Percentiles rank a stretch among this genome's conserved stretches.
phyloP scores from a whole-genome alignment of 1,140 invertebrate species.

The Latrodectus geometricus region DNA sequence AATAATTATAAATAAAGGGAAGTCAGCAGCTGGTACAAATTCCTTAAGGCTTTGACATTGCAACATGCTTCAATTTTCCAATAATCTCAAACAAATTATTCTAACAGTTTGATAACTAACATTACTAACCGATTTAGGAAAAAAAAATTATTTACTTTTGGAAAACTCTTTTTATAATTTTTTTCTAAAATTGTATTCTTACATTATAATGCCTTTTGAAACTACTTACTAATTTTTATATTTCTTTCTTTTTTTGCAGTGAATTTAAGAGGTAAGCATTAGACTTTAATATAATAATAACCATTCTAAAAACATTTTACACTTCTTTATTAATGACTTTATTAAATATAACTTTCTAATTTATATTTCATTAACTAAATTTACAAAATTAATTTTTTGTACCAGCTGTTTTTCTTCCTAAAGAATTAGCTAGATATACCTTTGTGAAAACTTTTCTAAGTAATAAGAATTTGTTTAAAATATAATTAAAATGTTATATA shows the following conservation, averaged over 20 bases:
- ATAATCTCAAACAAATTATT: neutral
- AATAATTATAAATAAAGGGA: neutral
- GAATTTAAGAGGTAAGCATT: constrained; percentile 60
- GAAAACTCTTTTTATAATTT: neutral
- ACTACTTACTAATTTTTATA: constrained; percentile 50
- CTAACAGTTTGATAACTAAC: neutral
- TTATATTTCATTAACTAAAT: no score
- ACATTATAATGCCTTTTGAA: constrained; percentile 41
- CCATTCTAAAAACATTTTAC: neutral
- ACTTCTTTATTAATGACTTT: no score
- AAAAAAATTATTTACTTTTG: neutral
- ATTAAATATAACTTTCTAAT: no score
- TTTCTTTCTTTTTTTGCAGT: constrained; percentile 56
- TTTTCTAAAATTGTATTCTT: neutral
- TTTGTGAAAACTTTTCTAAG: no score
- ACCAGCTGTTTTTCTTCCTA: constrained; percentile 52
- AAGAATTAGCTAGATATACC: neutral
- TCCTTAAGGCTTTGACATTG: neutral
- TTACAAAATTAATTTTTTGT: constrained; percentile 17
- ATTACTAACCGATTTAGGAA: neutral
- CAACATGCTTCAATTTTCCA: neutral
- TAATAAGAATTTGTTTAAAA: no score
- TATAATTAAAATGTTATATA: no score
- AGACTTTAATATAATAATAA: constrained; percentile 29
- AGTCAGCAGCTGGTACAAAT: constrained; percentile 52